A percentile compares a stretch with the other conserved stretches of the same genome.
phyloP scores from a whole-genome alignment of 2,888 invertebrate species.

The Acanthosepion esculentum region DNA sequence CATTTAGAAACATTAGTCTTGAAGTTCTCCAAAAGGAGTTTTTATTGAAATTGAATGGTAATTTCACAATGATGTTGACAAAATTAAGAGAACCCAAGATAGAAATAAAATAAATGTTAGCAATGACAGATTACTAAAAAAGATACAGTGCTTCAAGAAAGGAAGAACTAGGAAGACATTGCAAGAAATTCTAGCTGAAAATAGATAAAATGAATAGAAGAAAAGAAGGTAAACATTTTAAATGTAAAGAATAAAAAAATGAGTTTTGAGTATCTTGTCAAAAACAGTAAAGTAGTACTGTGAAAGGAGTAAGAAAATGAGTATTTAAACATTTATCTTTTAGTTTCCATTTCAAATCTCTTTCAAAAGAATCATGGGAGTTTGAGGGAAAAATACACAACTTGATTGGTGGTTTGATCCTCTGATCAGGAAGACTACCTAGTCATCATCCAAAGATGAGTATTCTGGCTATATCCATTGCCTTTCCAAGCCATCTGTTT shows the following conservation, averaged over 20 bases:
- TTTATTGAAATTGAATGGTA: too few relatives aligned
- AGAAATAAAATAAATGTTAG: background rate
- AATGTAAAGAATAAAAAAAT: background rate
- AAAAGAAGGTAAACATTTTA: background rate
- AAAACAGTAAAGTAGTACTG: background rate
- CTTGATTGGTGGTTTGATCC: too few relatives aligned
- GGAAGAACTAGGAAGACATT: background rate
- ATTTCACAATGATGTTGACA: too few relatives aligned
- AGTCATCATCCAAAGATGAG: too few relatives aligned
- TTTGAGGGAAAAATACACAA: background rate
- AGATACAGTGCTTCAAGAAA: background rate
- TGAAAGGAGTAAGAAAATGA: background rate
- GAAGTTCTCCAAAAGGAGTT: too few relatives aligned
- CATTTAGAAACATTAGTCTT: too few relatives aligned
- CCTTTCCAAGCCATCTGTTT: too few relatives aligned
- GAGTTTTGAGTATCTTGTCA: background rate
- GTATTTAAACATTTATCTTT: background rate
- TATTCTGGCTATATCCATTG: too few relatives aligned
- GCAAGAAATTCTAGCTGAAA: too few relatives aligned
- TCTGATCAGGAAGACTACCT: too few relatives aligned
- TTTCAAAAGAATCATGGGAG: background rate
- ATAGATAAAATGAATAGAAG: too few relatives aligned
- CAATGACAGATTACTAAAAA: background rate
- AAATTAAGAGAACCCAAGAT: too few relatives aligned
- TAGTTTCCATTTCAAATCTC: background rate